Conservation (phyloP, 2,797 vertebrate species). For the Dendrocincla fuliginosa region DNA sequence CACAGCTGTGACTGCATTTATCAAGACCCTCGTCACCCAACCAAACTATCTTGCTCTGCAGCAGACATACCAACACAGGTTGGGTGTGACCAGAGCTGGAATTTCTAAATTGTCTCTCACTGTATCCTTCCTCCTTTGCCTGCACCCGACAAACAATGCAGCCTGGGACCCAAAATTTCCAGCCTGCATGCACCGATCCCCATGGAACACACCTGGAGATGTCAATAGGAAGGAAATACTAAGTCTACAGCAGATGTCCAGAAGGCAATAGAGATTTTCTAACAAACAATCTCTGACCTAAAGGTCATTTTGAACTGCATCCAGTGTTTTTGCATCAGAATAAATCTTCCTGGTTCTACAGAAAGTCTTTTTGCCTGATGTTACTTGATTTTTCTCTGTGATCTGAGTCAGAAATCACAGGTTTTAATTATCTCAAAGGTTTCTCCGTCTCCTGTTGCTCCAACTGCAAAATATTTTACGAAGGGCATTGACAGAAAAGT, state of each 20-base stretch:
- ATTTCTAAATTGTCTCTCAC: not conserved
- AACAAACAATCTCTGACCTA: not conserved
- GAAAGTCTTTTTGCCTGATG: not conserved
- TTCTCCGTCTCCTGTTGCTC: not conserved
- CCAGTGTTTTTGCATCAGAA: not conserved
- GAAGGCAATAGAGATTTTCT: too few relatives aligned
- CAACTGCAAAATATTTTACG: not conserved
- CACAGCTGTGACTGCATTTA: not conserved
- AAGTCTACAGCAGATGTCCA: too few relatives aligned
- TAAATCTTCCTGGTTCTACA: not conserved
- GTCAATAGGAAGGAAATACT: too few relatives aligned
- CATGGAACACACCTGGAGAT: too few relatives aligned
- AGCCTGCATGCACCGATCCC: too few relatives aligned
- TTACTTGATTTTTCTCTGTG: not conserved
- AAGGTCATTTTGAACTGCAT: not conserved
- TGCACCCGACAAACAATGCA: not conserved
- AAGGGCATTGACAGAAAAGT: not conserved
- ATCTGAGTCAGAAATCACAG: not conserved
- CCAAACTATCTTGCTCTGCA: not conserved
- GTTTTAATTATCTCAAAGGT: not conserved
- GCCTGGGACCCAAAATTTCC: not conserved
- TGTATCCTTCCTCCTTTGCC: not conserved
- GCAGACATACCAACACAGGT: not conserved
- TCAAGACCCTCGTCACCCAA: not conserved
- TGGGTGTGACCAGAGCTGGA: not conserved